Conservation (phyloP, 2,797 vertebrate genomes). For the Glyptemys insculpta region DNA sequence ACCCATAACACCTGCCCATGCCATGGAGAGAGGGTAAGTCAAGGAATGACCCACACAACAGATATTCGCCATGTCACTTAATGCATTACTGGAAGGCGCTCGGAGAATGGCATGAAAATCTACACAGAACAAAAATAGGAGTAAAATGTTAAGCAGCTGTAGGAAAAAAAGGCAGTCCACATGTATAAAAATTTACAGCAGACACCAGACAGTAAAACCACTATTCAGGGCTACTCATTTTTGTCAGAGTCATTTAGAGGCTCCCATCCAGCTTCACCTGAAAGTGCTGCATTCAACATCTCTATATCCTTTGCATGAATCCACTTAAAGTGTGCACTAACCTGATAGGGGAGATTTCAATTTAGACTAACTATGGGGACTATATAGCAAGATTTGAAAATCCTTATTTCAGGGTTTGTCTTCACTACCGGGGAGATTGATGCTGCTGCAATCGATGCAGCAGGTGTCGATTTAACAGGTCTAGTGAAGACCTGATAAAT, state of each 20-base stretch:
- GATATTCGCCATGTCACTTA: neutral
- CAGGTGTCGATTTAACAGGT: too few relatives aligned
- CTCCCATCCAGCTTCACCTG: neutral
- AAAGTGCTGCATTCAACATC: neutral
- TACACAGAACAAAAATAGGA: neutral
- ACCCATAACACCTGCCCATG: neutral
- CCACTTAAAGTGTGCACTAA: fast-evolving
- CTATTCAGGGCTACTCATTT: neutral
- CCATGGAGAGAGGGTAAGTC: neutral
- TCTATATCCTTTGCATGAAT: neutral
- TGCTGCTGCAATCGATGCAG: too few relatives aligned
- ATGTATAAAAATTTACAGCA: neutral
- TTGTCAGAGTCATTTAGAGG: neutral
- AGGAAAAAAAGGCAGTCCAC: too few relatives aligned
- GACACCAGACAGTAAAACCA: neutral
- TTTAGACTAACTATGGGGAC: neutral
- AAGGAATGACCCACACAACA: neutral
- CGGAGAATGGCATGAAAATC: neutral
- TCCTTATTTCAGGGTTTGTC: neutral
- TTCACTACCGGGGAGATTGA: too few relatives aligned
- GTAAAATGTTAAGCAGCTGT: neutral
- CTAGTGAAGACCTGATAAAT: too few relatives aligned
- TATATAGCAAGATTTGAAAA: neutral
- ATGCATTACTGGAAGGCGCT: neutral
- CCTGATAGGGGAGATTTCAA: fast-evolving